These are phyloP conservation scores for Xiphorhynchus elegans DNA, from an alignment of 2,113 vertebrate genomes.

Conservation along the genomic window DNA sequence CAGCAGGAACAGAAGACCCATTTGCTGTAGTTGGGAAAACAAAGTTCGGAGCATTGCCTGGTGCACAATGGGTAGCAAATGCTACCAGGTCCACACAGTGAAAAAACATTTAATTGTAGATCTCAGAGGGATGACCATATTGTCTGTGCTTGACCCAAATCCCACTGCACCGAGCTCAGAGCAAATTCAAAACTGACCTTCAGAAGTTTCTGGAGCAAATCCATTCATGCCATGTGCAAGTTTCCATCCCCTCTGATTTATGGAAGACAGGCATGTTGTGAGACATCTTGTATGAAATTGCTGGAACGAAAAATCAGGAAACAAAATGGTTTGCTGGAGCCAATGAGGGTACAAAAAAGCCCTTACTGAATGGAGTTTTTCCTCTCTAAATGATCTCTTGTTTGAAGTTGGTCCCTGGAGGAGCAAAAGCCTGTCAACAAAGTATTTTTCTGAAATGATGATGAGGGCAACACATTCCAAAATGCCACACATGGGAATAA, in stretches of 20 bases:
- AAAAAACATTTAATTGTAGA: not conserved
- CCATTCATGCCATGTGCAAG: not conserved
- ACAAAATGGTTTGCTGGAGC: not conserved
- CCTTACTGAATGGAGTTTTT: not conserved
- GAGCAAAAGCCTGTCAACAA: not conserved
- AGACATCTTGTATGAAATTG: not conserved
- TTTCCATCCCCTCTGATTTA: not conserved
- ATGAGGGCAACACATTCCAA: not conserved
- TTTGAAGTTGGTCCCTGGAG: slow-evolving; percentile 27
- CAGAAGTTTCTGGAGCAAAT: not conserved
- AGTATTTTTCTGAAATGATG: slow-evolving; percentile 22
- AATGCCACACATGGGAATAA: not conserved
- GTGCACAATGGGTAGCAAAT: rapidly evolving
- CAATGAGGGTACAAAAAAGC: not conserved
- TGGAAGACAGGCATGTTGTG: not conserved
- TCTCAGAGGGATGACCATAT: not conserved
- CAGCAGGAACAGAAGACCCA: not conserved
- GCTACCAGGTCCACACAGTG: not conserved
- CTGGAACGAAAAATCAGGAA: not conserved
- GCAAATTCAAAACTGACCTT: slow-evolving; percentile 11
- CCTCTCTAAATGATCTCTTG: not conserved
- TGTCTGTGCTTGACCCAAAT: not conserved
- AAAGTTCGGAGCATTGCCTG: not conserved
- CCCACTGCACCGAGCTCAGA: not conserved
- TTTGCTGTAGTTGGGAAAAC: not conserved